Evolutionary conservation across 2,888 invertebrate species (phyloP), one percentile per base, ranked within the genome.

Genomic region (Sycophila texana): DNA sequence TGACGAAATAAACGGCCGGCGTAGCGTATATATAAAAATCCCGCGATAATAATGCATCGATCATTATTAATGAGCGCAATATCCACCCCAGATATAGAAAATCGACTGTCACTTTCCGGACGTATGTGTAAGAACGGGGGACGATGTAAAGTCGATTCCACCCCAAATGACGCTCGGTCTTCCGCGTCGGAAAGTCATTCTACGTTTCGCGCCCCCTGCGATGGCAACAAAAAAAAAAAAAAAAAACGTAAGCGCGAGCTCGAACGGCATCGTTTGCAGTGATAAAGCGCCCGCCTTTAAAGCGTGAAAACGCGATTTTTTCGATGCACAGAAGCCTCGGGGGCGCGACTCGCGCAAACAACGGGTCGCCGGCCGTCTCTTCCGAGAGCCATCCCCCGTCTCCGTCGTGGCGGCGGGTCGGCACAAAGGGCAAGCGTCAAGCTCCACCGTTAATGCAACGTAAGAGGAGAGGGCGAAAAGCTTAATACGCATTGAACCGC

Each of bases 381-480:
- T 39, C 39, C 39, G 39, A 39, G 39, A 26, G 26, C 55, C 16
- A 18, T 20, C 60, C 60, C 60, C 60, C 10, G 5, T 4, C 22
- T 4, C 22, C 14, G 22, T 57, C 30, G 68, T 3, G 26, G 3
- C 26, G 51, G 58, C 47, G n/a, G n/a, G 1, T 12, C 22, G 60
- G 61, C 16, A 77, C 77, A 77, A 80, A 80, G 61, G 76, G 68
- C 68, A 68, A 73, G 74, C 53, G 74, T 71, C 26, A 30, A 26
- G 16, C 53, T n/a, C n/a, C 20, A 26, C 60, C 20, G 26, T 60
- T 22, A 14, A 14, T 53, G 18, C 57, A 57, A 72, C 60, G 30
- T 18, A 51, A 74, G 55, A 74, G 65, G 20, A 65, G 49, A 18
- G 51, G 53, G 26, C 22, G 67, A 71, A 60, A 22, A 58, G 51